These are phyloP conservation scores for Brachyopa scutellaris DNA, from an alignment of 2,888 invertebrate genomes.

Conservation along the genomic window DNA sequence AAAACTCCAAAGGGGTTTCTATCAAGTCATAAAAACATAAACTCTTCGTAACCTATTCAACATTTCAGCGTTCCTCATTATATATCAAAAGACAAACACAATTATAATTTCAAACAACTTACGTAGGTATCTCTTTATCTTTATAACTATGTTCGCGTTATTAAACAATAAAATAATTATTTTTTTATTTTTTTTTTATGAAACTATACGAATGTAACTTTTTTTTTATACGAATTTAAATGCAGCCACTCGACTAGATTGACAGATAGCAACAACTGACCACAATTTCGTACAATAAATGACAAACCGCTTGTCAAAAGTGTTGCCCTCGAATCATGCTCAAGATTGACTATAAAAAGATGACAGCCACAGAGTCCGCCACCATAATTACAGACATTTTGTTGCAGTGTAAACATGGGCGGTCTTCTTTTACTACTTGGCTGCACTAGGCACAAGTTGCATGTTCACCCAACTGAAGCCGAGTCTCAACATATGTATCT, in stretches of 20 bases:
- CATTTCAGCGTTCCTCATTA: neutral
- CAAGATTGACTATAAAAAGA: slow-evolving; percentile 3
- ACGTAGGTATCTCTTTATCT: too few relatives aligned
- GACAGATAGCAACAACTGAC: slow-evolving; percentile 38
- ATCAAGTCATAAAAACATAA: too few relatives aligned
- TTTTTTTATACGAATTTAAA: too few relatives aligned
- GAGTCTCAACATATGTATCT: slow-evolving; percentile 11
- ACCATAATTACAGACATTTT: slow-evolving; percentile 55
- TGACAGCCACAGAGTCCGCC: slow-evolving; percentile 26
- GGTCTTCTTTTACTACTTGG: slow-evolving; percentile 31
- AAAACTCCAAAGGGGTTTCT: too few relatives aligned
- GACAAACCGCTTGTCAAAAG: slow-evolving; percentile 37
- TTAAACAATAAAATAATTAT: slow-evolving; percentile 15
- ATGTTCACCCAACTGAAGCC: slow-evolving; percentile 43
- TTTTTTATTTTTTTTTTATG: too few relatives aligned
- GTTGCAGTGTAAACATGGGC: slow-evolving; percentile 57
- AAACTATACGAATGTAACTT: too few relatives aligned
- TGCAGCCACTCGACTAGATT: too few relatives aligned
- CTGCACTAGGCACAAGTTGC: too few relatives aligned
- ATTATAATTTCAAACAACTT: slow-evolving; percentile 4
- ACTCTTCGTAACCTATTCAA: too few relatives aligned
- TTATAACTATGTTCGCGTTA: too few relatives aligned
- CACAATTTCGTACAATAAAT: slow-evolving; percentile 26
- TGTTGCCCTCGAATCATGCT: slow-evolving; percentile 15
- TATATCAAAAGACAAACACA: neutral